Evolutionary conservation across 2,113 vertebrate species (phyloP).

Genomic region (Synodontis membranacea): DNA sequence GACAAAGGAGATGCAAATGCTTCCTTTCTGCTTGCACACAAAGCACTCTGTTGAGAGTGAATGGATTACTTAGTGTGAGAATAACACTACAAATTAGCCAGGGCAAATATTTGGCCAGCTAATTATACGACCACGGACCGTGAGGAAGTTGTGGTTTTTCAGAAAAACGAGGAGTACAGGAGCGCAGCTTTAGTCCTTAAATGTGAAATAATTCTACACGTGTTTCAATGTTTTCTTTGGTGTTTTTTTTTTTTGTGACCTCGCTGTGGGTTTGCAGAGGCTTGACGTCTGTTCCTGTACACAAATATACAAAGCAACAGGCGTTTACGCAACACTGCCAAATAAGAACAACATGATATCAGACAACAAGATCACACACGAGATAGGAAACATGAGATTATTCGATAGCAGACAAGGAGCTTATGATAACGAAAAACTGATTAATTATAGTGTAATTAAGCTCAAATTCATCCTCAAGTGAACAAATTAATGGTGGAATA

Average conservation of each 20-base stretch:
- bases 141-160: constrained; percentile 29
- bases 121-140: constrained; percentile 57
- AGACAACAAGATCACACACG: neutral
- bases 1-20: constrained; percentile 77
- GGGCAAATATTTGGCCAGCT: constrained; percentile 77
- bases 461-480: too few relatives aligned
- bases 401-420: neutral
- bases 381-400: neutral
- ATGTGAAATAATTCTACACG: neutral
- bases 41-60: constrained; percentile 72
- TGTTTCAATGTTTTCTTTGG: neutral
- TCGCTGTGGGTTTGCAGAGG: constrained; percentile 37
- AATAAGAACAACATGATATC: neutral
- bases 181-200: neutral
- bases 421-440: neutral
- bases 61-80: constrained; percentile 76
- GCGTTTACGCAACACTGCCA: neutral
- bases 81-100: constrained; percentile 73
- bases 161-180: neutral
- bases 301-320: constrained; percentile 60
- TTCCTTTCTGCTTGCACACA: constrained; percentile 64
- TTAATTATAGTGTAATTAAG: neutral
- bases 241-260: constrained; percentile 20
- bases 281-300: constrained; percentile 57
- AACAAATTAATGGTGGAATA: neutral